Evolutionary conservation across 2,113 vertebrate genomes (phyloP), one percentile per base, ranked within the genome.

Genomic region (Plecturocebus donacophilus): DNA sequence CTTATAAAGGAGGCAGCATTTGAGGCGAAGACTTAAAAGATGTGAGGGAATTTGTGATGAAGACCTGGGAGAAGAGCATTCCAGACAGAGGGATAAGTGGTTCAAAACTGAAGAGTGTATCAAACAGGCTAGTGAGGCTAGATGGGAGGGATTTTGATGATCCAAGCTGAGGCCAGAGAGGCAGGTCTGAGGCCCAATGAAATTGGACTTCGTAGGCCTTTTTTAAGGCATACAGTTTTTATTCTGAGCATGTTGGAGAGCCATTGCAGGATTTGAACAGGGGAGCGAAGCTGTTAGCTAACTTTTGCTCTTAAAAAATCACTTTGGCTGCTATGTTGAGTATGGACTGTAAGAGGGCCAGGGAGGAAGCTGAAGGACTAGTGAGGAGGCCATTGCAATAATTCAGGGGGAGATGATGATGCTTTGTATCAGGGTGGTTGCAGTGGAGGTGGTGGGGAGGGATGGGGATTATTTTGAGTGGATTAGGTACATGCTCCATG

Each of bases 1-100:
- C 8, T 95, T 79, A 54, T 20, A 82, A 77, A 80, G 17, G 49
- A 89, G 68, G 35, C 5, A 9, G 61, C 30, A 45, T 56, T 75
- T 89, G 68, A 91, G 16, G 30, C 8, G 80, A 88, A 42, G 42
- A 52, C n/a, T 77, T 95, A 61, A 91, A 89, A 90, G 85, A 68
- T 83, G 19, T 8, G 1, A 66, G 45, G 30, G 16, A 66, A 27
- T 90, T 64, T 92, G 17, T 73, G 17, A 54, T 84, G 45, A 42
- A 25, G 87, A 32, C 54, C 16, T 40, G 30, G 80, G 30, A 54
- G 54, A 58, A 32, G 83, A 76, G 11, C n/a, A 32, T 82, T 84
- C 16, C 45, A 88, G 49, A 45, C 12, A 66, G 27, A 87, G 38
- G 16, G 40, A 40, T 19, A 75, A 32, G 13, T 19, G 40, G 21